Evolutionary conservation across 2,113 vertebrate species (phyloP).

Genomic region (Brachirus orientalis): DNA sequence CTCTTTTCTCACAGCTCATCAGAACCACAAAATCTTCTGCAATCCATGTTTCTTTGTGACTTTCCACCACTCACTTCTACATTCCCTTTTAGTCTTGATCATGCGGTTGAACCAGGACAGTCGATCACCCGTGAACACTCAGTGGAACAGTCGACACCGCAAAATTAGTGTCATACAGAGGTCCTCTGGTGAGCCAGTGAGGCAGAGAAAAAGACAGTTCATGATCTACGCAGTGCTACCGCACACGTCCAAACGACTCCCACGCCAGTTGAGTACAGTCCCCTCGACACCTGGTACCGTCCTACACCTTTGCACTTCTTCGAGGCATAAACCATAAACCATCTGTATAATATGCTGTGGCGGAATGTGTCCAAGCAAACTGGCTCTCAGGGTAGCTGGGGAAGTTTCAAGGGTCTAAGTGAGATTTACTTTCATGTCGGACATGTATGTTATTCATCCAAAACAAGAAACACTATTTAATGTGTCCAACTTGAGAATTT

Average conservation of each 20-base stretch:
- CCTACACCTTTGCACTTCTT: slow-evolving; percentile 64
- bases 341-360: slow-evolving; percentile 64
- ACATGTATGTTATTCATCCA: slow-evolving; percentile 43
- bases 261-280: slow-evolving; percentile 36
- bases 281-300: slow-evolving; percentile 49
- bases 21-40: neutral
- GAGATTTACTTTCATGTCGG: slow-evolving; percentile 62
- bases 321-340: slow-evolving; percentile 70
- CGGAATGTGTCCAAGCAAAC: slow-evolving; percentile 63
- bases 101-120: slow-evolving; percentile 55
- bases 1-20: slow-evolving; percentile 50
- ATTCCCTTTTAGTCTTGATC: slow-evolving; percentile 63
- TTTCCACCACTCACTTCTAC: slow-evolving; percentile 27
- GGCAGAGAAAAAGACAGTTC: slow-evolving; percentile 58
- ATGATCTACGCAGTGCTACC: slow-evolving; percentile 59
- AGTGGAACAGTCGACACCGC: slow-evolving; percentile 63
- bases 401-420: slow-evolving; percentile 57
- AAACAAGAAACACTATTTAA: slow-evolving; percentile 18
- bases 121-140: slow-evolving; percentile 68
- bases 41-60: neutral
- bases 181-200: slow-evolving; percentile 61
- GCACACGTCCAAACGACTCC: slow-evolving; percentile 59
- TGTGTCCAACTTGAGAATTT: slow-evolving; percentile 16
- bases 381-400: slow-evolving; percentile 61
- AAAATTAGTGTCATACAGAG: slow-evolving; percentile 70